A percentile compares a stretch with the other conserved stretches of the same genome.
Evolutionary conservation across 2,113 vertebrate species (phyloP).

Genomic region (Paracanthobrama guichenoti): DNA sequence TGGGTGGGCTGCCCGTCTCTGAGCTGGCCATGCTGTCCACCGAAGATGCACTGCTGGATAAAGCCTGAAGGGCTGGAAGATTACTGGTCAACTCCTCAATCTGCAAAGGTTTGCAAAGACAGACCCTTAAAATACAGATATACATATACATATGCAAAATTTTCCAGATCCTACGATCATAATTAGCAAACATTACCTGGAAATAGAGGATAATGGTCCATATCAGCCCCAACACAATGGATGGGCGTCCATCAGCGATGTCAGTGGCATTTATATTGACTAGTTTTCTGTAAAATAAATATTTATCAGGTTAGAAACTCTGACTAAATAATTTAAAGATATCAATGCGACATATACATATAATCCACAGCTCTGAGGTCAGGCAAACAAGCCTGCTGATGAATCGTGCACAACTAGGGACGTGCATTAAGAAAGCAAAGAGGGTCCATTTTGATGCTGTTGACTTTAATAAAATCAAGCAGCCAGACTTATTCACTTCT

Average conservation of each 20-base stretch:
- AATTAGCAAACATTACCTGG: conserved; percentile 79
- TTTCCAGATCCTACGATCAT: not conserved
- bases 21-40: conserved; percentile 87
- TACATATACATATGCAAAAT: not conserved
- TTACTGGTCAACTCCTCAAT: conserved; percentile 97
- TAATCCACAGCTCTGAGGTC: conserved; percentile 9
- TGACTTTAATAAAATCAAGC: not conserved
- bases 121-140: not conserved
- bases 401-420: not conserved
- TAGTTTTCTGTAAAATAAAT: conserved; percentile 83
- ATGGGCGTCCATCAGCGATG: conserved; percentile 93
- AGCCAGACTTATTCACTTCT: not conserved
- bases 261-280: conserved; percentile 99
- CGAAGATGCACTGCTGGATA: conserved; percentile 88
- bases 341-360: not conserved
- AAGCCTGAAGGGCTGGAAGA: conserved; percentile 83
- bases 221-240: conserved; percentile 92
- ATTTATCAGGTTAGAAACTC: not conserved
- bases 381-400: not conserved
- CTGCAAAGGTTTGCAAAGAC: conserved; percentile 66
- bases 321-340: not conserved
- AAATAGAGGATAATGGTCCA: conserved; percentile 99
- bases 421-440: not conserved
- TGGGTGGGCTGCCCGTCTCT: conserved; percentile 88
- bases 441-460: no score